Evolutionary conservation across 2,113 vertebrate species (phyloP).

Genomic region (Carollia perspicillata): DNA sequence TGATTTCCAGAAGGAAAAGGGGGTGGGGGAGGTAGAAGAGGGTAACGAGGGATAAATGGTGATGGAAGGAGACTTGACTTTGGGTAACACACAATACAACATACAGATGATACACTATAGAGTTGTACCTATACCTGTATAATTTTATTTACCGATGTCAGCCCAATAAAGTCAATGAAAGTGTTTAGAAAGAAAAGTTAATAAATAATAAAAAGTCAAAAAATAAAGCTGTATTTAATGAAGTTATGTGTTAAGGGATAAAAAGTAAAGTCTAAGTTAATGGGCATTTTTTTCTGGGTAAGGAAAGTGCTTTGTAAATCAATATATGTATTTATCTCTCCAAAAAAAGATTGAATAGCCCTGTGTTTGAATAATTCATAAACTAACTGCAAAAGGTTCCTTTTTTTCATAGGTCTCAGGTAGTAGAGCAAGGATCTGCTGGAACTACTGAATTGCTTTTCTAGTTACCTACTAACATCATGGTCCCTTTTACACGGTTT

Average conservation of each 20-base stretch:
- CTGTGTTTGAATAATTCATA: conserved; percentile 7
- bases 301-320: neutral
- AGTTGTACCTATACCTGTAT: neutral
- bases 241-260: neutral
- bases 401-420: neutral
- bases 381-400: neutral
- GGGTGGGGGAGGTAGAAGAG: neutral
- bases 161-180: neutral
- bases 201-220: neutral
- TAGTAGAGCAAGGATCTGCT: neutral
- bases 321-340: neutral
- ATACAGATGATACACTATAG: neutral
- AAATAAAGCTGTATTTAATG: neutral
- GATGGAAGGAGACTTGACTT: neutral
- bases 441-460: neutral
- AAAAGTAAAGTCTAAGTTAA: neutral
- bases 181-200: neutral
- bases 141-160: neutral
- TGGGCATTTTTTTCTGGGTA: neutral
- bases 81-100: neutral
- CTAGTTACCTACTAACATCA: neutral
- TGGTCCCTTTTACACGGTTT: neutral
- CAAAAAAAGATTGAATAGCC: neutral
- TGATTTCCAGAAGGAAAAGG: neutral
- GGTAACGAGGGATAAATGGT: neutral